phyloP scores from a whole-genome alignment of 2,888 invertebrate genomes.

The Seira ritae region DNA sequence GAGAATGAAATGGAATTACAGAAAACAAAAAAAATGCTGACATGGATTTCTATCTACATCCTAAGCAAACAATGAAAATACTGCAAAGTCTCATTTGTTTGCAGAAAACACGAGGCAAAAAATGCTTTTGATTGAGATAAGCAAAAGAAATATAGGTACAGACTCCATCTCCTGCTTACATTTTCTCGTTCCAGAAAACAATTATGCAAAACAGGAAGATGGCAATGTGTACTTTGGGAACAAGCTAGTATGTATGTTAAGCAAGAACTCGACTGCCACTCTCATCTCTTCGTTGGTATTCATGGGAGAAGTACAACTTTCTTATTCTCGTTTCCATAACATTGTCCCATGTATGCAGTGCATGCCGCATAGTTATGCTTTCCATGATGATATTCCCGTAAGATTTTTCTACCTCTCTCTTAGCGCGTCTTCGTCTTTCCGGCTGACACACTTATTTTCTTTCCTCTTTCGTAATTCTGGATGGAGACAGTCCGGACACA shows the following conservation, averaged over 20 bases:
- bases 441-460: constrained; percentile 44
- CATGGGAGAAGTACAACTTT: neutral
- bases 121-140: too few relatives aligned
- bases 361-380: too few relatives aligned
- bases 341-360: neutral
- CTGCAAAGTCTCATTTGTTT: too few relatives aligned
- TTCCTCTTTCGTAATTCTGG: constrained; percentile 28
- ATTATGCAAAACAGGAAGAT: constrained; percentile 5
- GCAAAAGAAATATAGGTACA: too few relatives aligned
- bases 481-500: constrained; percentile 38
- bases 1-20: too few relatives aligned
- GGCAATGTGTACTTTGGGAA: neutral
- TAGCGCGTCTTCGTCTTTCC: neutral
- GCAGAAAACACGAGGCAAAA: too few relatives aligned
- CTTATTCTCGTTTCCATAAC: neutral
- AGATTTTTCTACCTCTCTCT: neutral
- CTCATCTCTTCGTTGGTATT: constrained; percentile 5
- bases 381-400: neutral
- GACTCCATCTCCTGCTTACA: neutral
- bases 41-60: too few relatives aligned
- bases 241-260: constrained; percentile 6
- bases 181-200: neutral
- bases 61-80: too few relatives aligned
- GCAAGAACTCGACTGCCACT: neutral
- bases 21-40: too few relatives aligned